Evolutionary conservation across 2,888 invertebrate species (phyloP), one percentile per base, ranked within the genome.

Genomic region (Ptilodon capucinus): DNA sequence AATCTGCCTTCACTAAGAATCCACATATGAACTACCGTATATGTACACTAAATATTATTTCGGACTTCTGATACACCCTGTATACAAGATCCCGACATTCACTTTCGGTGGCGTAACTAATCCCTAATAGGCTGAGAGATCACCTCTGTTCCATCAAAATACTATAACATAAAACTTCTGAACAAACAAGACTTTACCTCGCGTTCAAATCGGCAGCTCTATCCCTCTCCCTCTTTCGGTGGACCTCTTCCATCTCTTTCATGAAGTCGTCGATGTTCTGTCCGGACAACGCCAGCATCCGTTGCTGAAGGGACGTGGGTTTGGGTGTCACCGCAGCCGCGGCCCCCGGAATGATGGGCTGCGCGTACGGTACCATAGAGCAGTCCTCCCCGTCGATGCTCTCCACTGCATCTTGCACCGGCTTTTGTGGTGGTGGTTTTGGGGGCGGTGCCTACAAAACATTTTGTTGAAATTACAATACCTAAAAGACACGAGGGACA

Each of bases 181-280:
- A 30, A 30, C n/a, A 30, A 79, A 16, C 80, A 43, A 17, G 42
- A 45, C 43, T 51, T 39, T 56, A 85, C 76, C 93, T 87, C 1
- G 92, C 92, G 67, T 83, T 92, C 41, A 93, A 84, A 71, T 94
- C 94, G 14, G 93, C 92, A 0, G 92, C 92, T 60, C 94, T 85
- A 64, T 94, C 94, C n/a, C 92, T 85, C 71, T 94, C 95, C 54
- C 94, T 92, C 76, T 95, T 95, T 71, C 94, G 94, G 61, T 96
- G 96, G 0, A 95, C 96, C 53, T 95, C 95, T 84, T 97, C 97
- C 96, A 96, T 97, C 91, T 97, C 97, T 73, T 96, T 95, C 96
- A 97, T 97, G 67, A 97, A 97, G 56, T 96, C 96, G 67, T 97
- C 97, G 16, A 97, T 96, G 71, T 97, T 97, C 85, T 98, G 97